A percentile compares a stretch with the other conserved stretches of the same genome.
Evolutionary conservation across 2,888 invertebrate species (phyloP).

Genomic region (Ferrisia virgata): DNA sequence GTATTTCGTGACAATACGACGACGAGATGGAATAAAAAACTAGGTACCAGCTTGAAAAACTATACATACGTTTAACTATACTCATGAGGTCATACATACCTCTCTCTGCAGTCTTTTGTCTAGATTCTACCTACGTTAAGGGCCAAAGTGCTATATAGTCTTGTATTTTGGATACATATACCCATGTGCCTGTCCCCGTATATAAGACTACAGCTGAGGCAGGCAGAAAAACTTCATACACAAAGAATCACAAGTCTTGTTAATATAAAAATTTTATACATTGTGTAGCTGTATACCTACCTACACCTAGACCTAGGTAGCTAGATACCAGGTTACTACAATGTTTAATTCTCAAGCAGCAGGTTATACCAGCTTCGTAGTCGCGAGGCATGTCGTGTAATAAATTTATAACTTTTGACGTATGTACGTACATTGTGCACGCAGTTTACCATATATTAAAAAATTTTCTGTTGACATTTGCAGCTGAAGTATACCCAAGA

Average conservation of each 20-base stretch:
- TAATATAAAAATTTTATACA: conserved; percentile 1
- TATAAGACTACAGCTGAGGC: too few species aligned
- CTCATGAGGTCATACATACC: background rate
- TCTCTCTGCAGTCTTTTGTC: background rate
- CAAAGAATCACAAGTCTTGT: background rate
- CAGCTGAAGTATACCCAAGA: background rate
- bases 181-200: too few species aligned
- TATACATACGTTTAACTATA: too few species aligned
- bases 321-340: too few species aligned
- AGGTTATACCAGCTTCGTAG: background rate
- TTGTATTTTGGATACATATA: too few species aligned
- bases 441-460: background rate
- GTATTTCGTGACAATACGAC: background rate
- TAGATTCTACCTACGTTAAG: too few species aligned
- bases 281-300: too few species aligned
- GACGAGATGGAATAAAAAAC: background rate
- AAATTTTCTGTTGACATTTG: background rate
- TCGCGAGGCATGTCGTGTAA: background rate
- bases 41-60: background rate
- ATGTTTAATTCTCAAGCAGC: conserved; percentile 3
- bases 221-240: too few species aligned
- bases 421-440: background rate
- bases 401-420: conserved; percentile 1
- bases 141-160: too few species aligned
- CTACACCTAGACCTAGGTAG: too few species aligned